Percentiles rank a stretch among this genome's conserved stretches.
phyloP scores from a whole-genome alignment of 1,140 invertebrate species.

The Megalopta genalis region DNA sequence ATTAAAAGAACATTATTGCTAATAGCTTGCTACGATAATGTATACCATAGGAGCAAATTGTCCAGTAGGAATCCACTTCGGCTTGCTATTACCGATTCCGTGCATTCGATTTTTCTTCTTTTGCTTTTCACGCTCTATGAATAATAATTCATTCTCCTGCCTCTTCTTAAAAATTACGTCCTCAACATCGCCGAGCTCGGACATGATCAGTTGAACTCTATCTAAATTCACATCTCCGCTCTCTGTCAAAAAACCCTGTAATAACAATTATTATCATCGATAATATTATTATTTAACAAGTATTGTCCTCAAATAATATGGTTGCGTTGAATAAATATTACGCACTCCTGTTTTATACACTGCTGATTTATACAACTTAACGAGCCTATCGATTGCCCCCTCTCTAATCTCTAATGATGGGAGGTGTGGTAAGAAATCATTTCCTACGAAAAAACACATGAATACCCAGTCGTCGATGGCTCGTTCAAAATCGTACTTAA shows the following conservation, averaged over 20 bases:
- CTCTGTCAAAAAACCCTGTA: conserved; percentile 95
- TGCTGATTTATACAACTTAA: conserved; percentile 96
- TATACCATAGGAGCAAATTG: conserved; percentile 88
- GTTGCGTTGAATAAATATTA: conserved; percentile 22
- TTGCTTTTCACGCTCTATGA: conserved; percentile 88
- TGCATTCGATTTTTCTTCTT: conserved; percentile 82
- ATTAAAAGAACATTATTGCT: not conserved
- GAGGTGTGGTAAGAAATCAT: conserved; percentile 99
- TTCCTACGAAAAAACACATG: conserved; percentile 99
- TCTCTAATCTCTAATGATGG: conserved; percentile 99
- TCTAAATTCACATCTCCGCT: conserved; percentile 96
- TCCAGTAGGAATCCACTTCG: conserved; percentile 85
- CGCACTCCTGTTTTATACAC: conserved; percentile 94
- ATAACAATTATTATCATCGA: conserved; percentile 31
- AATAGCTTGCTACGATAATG: not conserved
- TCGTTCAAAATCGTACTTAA: conserved; percentile 93
- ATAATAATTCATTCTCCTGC: conserved; percentile 91
- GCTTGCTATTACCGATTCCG: conserved; percentile 81
- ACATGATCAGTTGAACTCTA: conserved; percentile 96
- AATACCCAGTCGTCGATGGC: conserved; percentile 99
- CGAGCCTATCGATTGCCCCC: conserved; percentile 96
- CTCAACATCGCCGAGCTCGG: conserved; percentile 94
- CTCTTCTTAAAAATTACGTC: conserved; percentile 98
- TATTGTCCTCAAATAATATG: not conserved
- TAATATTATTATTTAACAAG: not conserved